Evolutionary conservation across 2,888 invertebrate genomes (phyloP).

Genomic region (Sarcophaga subvicina): DNA sequence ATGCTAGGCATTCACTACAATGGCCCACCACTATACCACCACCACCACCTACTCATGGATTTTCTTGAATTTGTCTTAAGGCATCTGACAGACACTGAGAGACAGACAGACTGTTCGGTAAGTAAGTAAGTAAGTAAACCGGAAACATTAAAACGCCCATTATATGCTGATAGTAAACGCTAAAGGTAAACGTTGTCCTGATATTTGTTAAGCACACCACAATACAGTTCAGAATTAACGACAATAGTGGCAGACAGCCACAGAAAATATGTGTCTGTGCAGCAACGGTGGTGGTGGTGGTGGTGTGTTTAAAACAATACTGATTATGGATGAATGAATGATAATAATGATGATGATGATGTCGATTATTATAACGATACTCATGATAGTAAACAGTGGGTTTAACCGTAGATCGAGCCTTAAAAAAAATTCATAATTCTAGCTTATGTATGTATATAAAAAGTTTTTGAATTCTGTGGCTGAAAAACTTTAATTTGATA

Average conservation of each 20-base stretch:
- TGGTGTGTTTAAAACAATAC: conserved; percentile 37
- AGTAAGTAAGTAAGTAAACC: conserved; percentile 17
- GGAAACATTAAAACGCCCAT: conserved; percentile 63
- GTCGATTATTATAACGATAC: conserved; percentile 24
- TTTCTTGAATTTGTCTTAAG: conserved; percentile 36
- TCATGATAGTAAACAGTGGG: conserved; percentile 28
- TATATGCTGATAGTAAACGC: conserved; percentile 46
- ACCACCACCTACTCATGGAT: not conserved
- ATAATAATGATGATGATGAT: conserved; percentile 44
- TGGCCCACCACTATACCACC: not conserved
- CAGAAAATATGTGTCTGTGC: conserved; percentile 20
- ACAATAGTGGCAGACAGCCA: conserved; percentile 27
- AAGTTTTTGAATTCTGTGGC: too few species aligned
- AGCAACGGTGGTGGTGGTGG: too few species aligned
- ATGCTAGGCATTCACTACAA: too few species aligned
- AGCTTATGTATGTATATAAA: too few species aligned
- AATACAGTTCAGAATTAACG: too few species aligned
- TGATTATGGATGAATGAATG: too few species aligned
- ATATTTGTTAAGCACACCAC: conserved; percentile 50
- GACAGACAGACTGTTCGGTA: not conserved
- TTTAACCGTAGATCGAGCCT: not conserved
- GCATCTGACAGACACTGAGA: conserved; percentile 29
- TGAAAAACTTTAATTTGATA: too few species aligned
- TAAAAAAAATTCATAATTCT: too few species aligned
- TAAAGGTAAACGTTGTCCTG: conserved; percentile 63